Percentiles rank a stretch among this genome's conserved stretches.
Evolutionary conservation across 2,888 invertebrate genomes (phyloP).

Genomic region (Stomorhina lunata): DNA sequence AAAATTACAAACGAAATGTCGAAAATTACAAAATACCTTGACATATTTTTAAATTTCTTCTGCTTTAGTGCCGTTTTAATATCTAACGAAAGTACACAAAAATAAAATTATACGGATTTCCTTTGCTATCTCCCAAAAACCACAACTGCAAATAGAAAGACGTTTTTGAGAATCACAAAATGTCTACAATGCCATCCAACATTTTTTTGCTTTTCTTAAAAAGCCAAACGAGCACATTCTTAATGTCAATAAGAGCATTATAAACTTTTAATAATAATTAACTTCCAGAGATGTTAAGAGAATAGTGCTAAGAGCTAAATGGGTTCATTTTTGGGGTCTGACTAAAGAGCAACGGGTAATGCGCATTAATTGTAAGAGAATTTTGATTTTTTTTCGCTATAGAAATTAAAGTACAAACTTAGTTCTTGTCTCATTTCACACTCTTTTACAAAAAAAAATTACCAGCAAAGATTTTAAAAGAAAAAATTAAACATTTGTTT

Average conservation of each 20-base stretch:
- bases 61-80: background rate
- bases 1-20: conserved; percentile 29
- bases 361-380: conserved; percentile 34
- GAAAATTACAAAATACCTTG: conserved; percentile 55
- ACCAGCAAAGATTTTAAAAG: background rate
- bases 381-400: background rate
- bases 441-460: background rate
- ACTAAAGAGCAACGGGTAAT: background rate
- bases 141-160: background rate
- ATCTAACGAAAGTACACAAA: background rate
- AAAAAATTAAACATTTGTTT: background rate
- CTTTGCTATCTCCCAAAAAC: conserved; percentile 4
- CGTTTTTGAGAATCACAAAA: background rate
- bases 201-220: background rate
- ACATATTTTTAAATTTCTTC: conserved; percentile 49
- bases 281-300: background rate
- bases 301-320: too few relatives aligned
- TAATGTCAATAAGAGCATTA: background rate
- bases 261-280: background rate
- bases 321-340: background rate
- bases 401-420: background rate
- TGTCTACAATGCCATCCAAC: background rate
- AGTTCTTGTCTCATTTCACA: background rate
- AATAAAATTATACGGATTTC: background rate
- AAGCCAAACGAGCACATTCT: background rate